Conservation (phyloP, 2,113 vertebrate species). For the Ptychochromis oligacanthus region DNA sequence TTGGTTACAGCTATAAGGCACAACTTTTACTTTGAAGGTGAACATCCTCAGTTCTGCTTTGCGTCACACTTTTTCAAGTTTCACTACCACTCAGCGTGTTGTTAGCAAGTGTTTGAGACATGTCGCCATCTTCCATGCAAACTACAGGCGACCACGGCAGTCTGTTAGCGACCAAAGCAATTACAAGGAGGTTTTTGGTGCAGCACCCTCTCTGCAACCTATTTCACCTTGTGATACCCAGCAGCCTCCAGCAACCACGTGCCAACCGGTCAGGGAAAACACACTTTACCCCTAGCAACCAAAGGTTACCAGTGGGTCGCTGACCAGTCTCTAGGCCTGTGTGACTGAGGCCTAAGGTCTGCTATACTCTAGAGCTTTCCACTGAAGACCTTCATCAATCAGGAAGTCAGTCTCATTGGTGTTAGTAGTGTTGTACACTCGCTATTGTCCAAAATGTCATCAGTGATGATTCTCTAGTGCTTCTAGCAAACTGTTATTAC, state of each 20-base stretch:
- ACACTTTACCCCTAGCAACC: background rate
- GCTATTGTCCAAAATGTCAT: background rate
- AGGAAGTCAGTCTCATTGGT: background rate
- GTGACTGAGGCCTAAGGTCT: background rate
- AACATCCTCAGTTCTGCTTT: too few relatives aligned
- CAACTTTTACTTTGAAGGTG: too few relatives aligned
- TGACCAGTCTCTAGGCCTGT: background rate
- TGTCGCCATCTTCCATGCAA: too few relatives aligned
- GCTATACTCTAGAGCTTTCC: background rate
- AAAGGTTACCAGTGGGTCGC: background rate
- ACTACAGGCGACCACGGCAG: background rate
- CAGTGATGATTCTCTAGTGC: background rate
- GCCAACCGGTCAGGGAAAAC: background rate
- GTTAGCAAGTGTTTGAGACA: background rate
- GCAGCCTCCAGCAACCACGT: too few relatives aligned
- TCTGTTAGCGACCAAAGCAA: too few relatives aligned
- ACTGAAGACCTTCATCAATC: background rate
- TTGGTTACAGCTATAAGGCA: too few relatives aligned
- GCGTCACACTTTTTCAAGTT: too few relatives aligned
- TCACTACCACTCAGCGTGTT: background rate
- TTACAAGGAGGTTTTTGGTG: background rate
- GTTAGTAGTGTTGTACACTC: background rate
- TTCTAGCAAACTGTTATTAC: background rate
- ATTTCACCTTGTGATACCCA: background rate
- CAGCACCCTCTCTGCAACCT: background rate